A percentile compares a stretch with the other conserved stretches of the same genome.
These are phyloP conservation scores for Tiliacea aurago DNA, from an alignment of 2,888 invertebrate species.

Conservation along the genomic window DNA sequence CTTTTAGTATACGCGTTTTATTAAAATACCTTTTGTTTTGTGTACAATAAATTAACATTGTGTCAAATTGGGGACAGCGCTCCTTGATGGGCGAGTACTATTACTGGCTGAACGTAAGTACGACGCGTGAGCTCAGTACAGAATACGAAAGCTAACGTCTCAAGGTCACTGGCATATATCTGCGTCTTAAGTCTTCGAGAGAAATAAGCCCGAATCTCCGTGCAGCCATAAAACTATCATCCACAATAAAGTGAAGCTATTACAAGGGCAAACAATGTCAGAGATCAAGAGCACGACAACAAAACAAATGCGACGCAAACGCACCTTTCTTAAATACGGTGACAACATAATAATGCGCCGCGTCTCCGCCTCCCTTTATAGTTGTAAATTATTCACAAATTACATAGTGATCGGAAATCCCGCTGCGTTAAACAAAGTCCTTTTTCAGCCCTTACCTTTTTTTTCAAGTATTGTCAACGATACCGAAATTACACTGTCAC, in stretches of 20 bases:
- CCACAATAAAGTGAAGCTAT: constrained; percentile 46
- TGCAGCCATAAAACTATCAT: constrained; percentile 31
- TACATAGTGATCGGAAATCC: constrained; percentile 84
- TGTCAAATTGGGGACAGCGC: too few species aligned
- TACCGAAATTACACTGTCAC: constrained; percentile 87
- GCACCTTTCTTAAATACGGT: constrained; percentile 77
- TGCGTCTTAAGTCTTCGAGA: not conserved
- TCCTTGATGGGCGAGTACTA: too few species aligned
- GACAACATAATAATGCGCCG: constrained; percentile 85
- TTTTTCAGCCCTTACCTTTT: constrained; percentile 61
- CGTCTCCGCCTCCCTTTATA: constrained; percentile 75
- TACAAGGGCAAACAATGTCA: constrained; percentile 56
- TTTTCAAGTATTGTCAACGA: constrained; percentile 85
- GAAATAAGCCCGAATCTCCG: not conserved
- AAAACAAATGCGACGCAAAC: constrained; percentile 65
- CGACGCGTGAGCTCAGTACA: too few species aligned
- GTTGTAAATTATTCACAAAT: constrained; percentile 85
- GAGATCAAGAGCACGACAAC: constrained; percentile 60
- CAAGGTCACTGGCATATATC: too few species aligned
- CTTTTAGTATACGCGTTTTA: too few species aligned
- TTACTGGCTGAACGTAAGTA: too few species aligned
- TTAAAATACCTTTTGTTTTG: too few species aligned
- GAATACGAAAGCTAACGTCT: too few species aligned
- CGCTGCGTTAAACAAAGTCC: constrained; percentile 81
- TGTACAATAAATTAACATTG: too few species aligned